These are phyloP conservation scores for Brachyalestes nurse DNA, from an alignment of 2,797 vertebrate species.

Conservation along the genomic window DNA sequence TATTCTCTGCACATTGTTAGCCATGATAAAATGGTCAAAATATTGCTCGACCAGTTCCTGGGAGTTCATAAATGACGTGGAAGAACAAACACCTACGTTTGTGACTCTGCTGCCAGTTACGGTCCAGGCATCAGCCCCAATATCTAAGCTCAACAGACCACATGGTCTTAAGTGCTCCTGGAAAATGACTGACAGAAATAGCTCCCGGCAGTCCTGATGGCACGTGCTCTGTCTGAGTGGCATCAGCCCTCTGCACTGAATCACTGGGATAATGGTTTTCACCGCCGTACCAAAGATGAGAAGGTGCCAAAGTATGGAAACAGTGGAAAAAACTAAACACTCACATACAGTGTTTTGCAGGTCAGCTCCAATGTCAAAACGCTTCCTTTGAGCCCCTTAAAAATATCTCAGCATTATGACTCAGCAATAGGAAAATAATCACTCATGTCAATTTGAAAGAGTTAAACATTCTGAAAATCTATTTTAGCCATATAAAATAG, in stretches of 20 bases:
- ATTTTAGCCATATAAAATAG: too few relatives aligned
- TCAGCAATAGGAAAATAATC: too few relatives aligned
- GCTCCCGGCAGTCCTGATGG: slow-evolving; percentile 38
- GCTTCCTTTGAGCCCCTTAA: neutral
- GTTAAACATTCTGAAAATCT: too few relatives aligned
- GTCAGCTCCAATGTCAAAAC: neutral
- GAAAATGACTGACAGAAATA: slow-evolving; percentile 52
- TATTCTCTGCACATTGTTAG: neutral
- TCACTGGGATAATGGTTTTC: slow-evolving; percentile 13
- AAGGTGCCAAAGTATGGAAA: slow-evolving; percentile 32
- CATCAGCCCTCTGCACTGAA: slow-evolving; percentile 34
- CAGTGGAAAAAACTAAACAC: slow-evolving; percentile 17
- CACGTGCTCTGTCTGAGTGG: slow-evolving; percentile 14
- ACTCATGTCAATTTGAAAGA: too few relatives aligned
- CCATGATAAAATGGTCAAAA: neutral
- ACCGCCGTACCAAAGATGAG: slow-evolving; percentile 1
- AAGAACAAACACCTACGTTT: neutral
- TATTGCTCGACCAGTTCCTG: neutral
- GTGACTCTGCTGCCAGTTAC: slow-evolving; percentile 14
- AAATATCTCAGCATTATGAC: neutral
- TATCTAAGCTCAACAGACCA: slow-evolving; percentile 5
- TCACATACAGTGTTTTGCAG: slow-evolving; percentile 3
- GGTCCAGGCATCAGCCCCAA: slow-evolving; percentile 55
- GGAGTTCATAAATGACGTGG: neutral
- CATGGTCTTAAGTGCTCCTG: slow-evolving; percentile 41